Base-by-base conservation (phyloP, 2,797 vertebrate species). In the Arctocebus calabarensis region DNA sequence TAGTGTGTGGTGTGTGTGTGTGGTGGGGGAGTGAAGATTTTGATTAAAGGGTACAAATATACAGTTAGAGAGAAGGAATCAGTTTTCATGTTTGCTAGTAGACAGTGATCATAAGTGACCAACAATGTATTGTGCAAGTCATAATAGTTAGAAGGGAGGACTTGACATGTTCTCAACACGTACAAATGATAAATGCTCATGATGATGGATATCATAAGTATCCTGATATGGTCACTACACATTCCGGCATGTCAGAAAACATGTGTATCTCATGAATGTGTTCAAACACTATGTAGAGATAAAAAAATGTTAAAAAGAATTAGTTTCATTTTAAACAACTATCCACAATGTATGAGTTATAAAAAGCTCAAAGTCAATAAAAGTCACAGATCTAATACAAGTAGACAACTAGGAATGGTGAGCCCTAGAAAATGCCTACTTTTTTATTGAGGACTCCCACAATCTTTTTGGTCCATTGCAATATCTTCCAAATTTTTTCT, bases 321-420 rank as follows among this genome's bases (percentile, higher is more conserved):
- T 16, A 88, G 66, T 84, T 96, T 27, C 7, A 61, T 77, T 92
- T 88, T 27, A 61, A 34, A 73, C 2, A 55, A 10, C 79, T 93
- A 25, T n/a, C 17, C 75, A 37, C 43, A 93, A 73, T 79, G 61
- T 59, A 87, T 1, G n/a, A 48, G 7, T 13, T 77, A 20, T 81
- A 84, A 93, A 95, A 71, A 52, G 23, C 45, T 86, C 20, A 61
- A 82, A 84, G 40, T 95, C 40, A 89, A 57, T 79, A n/a, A 43
- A 94, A 94, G 55, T 4, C 43, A 73, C 12, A 84, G 6, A 84
- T 88, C 22, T 78, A 57, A 48, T 70, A 19, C 27, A 90, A 82
- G 74, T 77, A 87, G 45, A 20, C 70, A 78, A 70, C 13, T 62
- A 87, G 37, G 45, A 75, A 64, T 20, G 14, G 0, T 43, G 4